Conservation (phyloP, 1,140 invertebrate genomes). For the Leptopilina clavipes region DNA sequence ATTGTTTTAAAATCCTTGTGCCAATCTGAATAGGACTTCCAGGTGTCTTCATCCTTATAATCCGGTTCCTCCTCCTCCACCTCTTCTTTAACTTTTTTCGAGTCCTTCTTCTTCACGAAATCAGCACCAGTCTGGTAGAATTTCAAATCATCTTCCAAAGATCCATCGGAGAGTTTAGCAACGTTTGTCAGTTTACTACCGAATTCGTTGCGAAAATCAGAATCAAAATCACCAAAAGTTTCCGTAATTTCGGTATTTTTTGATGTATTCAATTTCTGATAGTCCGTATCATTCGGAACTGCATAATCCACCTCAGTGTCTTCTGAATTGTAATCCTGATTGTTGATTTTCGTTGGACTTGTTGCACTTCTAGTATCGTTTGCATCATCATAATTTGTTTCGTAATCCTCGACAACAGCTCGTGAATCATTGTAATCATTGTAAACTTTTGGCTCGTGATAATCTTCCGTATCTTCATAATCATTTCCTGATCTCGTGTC, state of each 20-base stretch:
- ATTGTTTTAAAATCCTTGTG: constrained; percentile 43
- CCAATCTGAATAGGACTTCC: constrained; percentile 51
- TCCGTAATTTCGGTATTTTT: neutral
- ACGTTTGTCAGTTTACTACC: neutral
- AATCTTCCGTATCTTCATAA: neutral
- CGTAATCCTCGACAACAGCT: neutral
- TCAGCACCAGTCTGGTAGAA: neutral
- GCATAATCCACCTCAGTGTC: neutral
- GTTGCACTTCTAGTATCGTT: neutral
- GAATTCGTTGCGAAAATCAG: neutral
- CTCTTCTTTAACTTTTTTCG: neutral
- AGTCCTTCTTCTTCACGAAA: neutral
- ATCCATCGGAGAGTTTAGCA: neutral
- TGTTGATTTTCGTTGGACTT: neutral
- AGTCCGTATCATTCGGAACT: neutral
- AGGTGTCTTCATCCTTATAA: constrained; percentile 70
- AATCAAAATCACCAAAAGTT: neutral
- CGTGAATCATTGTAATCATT: neutral
- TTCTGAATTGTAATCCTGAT: neutral
- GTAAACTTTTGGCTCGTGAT: neutral
- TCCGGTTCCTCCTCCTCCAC: constrained; percentile 30
- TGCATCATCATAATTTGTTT: neutral
- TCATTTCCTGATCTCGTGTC: neutral
- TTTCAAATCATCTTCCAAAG: neutral
- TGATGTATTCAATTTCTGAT: constrained; percentile 5